These are phyloP conservation scores for Cryptocephalus moraei DNA, from an alignment of 2,888 invertebrate species.

Conservation along the genomic window DNA sequence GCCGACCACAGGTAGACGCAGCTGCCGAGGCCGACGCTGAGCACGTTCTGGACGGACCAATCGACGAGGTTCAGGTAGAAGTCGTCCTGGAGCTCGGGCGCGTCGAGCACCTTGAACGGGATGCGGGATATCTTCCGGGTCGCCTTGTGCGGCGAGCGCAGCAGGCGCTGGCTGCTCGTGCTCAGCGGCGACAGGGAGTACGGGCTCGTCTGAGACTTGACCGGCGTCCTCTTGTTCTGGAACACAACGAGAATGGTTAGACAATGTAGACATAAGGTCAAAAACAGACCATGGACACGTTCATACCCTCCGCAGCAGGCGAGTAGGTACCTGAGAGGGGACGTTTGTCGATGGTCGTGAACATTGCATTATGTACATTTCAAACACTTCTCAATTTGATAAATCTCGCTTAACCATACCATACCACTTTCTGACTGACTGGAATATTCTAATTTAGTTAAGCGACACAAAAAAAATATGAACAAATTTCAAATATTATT, in stretches of 20 bases:
- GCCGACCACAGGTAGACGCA: slow-evolving; percentile 99
- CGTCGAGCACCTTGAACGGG: slow-evolving; percentile 92
- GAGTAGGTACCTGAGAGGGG: too few relatives aligned
- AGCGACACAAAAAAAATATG: too few relatives aligned
- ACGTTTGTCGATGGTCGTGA: too few relatives aligned
- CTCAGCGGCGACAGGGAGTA: slow-evolving; percentile 94
- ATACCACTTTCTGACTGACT: too few relatives aligned
- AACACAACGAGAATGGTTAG: slow-evolving; percentile 38
- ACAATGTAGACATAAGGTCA: too few relatives aligned
- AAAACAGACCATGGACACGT: too few relatives aligned
- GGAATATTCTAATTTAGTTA: too few relatives aligned
- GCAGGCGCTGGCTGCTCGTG: slow-evolving; percentile 85
- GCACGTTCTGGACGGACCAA: slow-evolving; percentile 95
- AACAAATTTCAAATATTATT: too few relatives aligned
- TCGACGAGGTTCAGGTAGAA: slow-evolving; percentile 98
- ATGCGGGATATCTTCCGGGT: slow-evolving; percentile 96
- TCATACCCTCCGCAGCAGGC: too few relatives aligned
- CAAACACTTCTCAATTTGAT: too few relatives aligned
- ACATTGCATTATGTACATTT: too few relatives aligned
- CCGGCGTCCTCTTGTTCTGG: slow-evolving; percentile 52
- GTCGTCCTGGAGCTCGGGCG: slow-evolving; percentile 96
- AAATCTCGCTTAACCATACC: too few relatives aligned
- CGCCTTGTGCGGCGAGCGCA: slow-evolving; percentile 94
- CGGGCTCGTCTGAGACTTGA: slow-evolving; percentile 67
- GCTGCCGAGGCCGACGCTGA: slow-evolving; percentile 94